Evolutionary conservation across 2,888 invertebrate species (phyloP), one percentile per base, ranked within the genome.

Genomic region (Amiota communis): DNA sequence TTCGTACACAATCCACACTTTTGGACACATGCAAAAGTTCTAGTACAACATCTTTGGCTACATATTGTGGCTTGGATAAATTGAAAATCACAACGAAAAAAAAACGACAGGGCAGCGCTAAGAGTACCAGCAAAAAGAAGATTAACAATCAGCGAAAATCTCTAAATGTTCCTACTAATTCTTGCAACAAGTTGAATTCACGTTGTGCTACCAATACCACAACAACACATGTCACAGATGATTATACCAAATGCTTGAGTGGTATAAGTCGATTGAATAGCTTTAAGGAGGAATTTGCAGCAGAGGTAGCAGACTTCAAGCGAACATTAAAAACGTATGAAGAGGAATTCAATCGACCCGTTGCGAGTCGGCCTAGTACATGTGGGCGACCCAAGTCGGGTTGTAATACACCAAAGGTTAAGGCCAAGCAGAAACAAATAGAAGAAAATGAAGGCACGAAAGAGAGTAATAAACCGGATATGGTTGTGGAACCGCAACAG

Each of bases 291-390:
- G 82, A 87, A 2, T 81, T 84, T 46, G 82, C 82, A 0, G 64
- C 80, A 0, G 87, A 88, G 59, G 81, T 86, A 56, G 83, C 82
- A 0, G 81, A 79, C 49, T 85, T 86, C 23, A 82, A 84, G 57
- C 81, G 81, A 47, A 82, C 86, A 0, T 76, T 87, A 0, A 83
- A 84, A 63, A 78, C 75, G 11, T 84, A 81, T 49, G 87, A 87
- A 71, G 72, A 79, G 2, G 84, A 87, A 64, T 81, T 85, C 17
- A 79, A 79, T 36, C 78, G 78, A 8, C 59, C 68, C n/a, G 6
- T 36, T 6, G 36, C 36, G 6, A 36, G 36, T 6, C 36, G 36
- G 1, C 36, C 36, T 6, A n/a, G n/a, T n/a, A 53, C 47, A 10
- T 68, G 68, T 8, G 53, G n/a, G 8, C 67, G 67, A 0, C 11